A percentile compares a stretch with the other conserved stretches of the same genome.
Conservation (phyloP, 2,797 vertebrate species). For the Thalassophryne amazonica region DNA sequence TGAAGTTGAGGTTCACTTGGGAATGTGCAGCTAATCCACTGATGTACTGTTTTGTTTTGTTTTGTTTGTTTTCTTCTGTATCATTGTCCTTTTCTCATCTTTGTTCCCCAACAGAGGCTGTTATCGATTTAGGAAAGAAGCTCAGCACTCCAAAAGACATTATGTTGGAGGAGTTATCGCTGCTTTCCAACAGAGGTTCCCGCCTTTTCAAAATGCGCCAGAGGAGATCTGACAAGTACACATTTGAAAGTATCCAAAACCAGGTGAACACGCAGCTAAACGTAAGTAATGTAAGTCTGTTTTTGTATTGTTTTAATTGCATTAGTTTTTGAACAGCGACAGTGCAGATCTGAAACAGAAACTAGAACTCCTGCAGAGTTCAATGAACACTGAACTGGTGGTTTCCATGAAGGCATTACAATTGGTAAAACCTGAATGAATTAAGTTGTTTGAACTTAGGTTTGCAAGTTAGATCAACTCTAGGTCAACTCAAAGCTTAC, state of each 20-base stretch:
- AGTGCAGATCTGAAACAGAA: too few species aligned
- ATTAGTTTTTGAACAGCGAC: not conserved
- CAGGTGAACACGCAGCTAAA: constrained; percentile 84
- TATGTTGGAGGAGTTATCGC: constrained; percentile 95
- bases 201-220: constrained; percentile 97
- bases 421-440: too few species aligned
- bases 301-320: not conserved
- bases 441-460: too few species aligned
- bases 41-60: too few species aligned
- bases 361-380: too few species aligned
- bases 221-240: constrained; percentile 97
- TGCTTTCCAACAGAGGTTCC: constrained; percentile 92
- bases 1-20: not conserved
- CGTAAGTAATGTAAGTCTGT: constrained; percentile 90
- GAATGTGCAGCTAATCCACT: too few species aligned
- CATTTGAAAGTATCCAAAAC: constrained; percentile 95
- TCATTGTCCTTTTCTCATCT: not conserved
- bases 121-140: constrained; percentile 93
- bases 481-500: too few species aligned
- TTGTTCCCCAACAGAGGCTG: constrained; percentile 55
- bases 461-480: too few species aligned
- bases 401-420: too few species aligned
- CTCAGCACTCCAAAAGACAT: constrained; percentile 93
- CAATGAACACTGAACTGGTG: too few species aligned
- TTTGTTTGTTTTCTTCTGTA: not conserved